Evolutionary conservation across 35 echinoderm and acorn worm species (phyloP).

Genomic region (Apostichopus parvimensis): DNA sequence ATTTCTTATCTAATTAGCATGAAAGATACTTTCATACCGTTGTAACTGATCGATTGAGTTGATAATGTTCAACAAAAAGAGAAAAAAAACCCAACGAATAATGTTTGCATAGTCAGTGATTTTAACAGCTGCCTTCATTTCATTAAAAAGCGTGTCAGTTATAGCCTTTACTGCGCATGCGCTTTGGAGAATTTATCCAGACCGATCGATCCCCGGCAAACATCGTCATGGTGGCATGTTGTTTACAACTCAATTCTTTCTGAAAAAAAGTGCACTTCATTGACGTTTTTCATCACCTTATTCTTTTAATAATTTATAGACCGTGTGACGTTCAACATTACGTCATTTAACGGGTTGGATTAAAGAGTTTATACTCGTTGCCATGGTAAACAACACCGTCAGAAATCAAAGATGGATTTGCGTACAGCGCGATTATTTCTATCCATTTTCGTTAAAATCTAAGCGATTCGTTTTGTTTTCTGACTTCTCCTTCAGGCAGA

Average conservation of each 20-base stretch:
- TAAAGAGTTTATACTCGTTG: neutral
- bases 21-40: no score
- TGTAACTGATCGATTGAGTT: no score
- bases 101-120: neutral
- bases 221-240: neutral
- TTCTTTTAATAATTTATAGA: neutral
- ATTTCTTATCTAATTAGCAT: no score
- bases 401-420: constrained; percentile 1
- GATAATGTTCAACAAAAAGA: no score
- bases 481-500: neutral
- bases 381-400: neutral
- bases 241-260: neutral
- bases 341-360: neutral
- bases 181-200: neutral
- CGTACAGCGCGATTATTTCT: neutral
- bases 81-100: neutral
- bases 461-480: neutral
- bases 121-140: neutral
- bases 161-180: neutral
- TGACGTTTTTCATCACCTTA: constrained; percentile 4
- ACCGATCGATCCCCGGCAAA: neutral
- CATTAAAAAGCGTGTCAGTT: neutral
- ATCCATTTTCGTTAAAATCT: neutral
- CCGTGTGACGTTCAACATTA: neutral
- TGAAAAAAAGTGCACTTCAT: neutral